A percentile compares a stretch with the other conserved stretches of the same genome.
phyloP scores from a whole-genome alignment of 2,113 vertebrate genomes.

The Erinaceus europaeus region DNA sequence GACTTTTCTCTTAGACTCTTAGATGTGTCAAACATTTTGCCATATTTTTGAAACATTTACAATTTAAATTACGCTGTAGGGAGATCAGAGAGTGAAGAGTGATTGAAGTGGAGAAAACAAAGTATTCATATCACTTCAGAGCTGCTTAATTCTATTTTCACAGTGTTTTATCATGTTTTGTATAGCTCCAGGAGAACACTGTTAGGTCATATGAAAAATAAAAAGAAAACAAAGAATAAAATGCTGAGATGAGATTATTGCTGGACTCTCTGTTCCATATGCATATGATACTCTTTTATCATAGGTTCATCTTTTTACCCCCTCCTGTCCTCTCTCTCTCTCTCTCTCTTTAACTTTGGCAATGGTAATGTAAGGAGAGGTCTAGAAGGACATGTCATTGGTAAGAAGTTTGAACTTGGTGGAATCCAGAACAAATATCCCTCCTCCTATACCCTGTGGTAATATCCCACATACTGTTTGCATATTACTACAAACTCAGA shows the following conservation, averaged over 20 bases:
- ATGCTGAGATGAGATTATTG: neutral
- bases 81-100: conserved; percentile 1
- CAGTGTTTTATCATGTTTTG: neutral
- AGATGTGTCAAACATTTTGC: neutral
- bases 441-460: conserved; percentile 3
- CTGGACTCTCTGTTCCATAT: neutral
- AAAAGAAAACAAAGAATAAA: no score
- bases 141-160: neutral
- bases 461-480: conserved; percentile 21
- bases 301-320: neutral
- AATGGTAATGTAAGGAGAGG: neutral
- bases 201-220: neutral
- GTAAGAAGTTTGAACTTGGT: neutral
- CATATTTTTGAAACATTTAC: neutral
- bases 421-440: conserved; percentile 39
- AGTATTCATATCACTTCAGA: neutral
- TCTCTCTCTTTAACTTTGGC: neutral
- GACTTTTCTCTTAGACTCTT: neutral
- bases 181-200: neutral
- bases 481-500: neutral
- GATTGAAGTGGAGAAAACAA: neutral
- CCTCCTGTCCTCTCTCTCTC: no score
- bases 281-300: neutral
- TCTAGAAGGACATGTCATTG: neutral
- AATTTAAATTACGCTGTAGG: neutral